A percentile compares a stretch with the other conserved stretches of the same genome.
These are phyloP conservation scores for Chaetodon auriga DNA, from an alignment of 2,113 vertebrate species.

Conservation along the genomic window DNA sequence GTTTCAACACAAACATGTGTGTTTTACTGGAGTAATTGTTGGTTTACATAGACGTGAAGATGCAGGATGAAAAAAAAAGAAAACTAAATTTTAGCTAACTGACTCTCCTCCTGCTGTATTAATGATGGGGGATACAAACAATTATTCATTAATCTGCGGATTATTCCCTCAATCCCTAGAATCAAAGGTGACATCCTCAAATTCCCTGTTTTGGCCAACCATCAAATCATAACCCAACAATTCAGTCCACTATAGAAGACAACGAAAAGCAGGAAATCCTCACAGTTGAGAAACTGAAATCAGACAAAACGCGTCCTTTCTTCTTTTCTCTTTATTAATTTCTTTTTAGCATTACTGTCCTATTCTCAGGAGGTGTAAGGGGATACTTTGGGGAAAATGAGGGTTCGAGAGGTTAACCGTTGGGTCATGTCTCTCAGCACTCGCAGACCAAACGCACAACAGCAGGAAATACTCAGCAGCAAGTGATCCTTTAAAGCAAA, in stretches of 20 bases:
- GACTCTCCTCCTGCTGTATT: not conserved
- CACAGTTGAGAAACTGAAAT: not conserved
- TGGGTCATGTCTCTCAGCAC: too few species aligned
- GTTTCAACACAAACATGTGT: not conserved
- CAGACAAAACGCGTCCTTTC: not conserved
- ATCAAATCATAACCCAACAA: not conserved
- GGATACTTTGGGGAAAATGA: not conserved
- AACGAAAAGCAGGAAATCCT: not conserved
- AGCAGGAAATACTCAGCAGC: not conserved
- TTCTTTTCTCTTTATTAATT: not conserved
- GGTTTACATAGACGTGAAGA: not conserved
- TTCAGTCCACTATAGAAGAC: not conserved
- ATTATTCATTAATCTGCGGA: not conserved
- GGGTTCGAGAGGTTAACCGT: not conserved
- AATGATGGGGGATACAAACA: not conserved
- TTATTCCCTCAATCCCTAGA: not conserved
- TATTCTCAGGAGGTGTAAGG: not conserved
- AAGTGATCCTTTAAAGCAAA: not conserved
- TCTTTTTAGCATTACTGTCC: not conserved
- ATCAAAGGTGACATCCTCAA: not conserved
- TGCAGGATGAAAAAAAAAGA: not conserved
- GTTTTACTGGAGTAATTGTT: not conserved
- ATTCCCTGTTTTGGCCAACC: not conserved
- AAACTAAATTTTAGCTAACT: not conserved
- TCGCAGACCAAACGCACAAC: not conserved